Conservation (phyloP, 2,888 invertebrate species). For the Dynastes hyllus region DNA sequence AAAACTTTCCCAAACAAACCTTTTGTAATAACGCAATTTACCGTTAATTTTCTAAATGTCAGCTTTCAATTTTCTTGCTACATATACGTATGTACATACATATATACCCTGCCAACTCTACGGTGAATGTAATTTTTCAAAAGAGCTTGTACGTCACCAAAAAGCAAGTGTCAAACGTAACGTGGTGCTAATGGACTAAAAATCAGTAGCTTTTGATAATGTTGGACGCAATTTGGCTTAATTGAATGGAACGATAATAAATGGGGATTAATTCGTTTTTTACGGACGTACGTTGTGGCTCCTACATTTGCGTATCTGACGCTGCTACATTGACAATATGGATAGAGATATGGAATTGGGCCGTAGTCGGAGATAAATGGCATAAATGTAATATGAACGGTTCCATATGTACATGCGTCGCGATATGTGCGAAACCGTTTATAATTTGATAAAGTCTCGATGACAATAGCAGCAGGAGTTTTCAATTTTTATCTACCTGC, state of each 20-base stretch:
- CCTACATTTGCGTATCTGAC: too few species aligned
- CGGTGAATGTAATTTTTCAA: too few species aligned
- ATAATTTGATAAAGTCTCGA: neutral
- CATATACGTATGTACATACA: too few species aligned
- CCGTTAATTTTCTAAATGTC: too few species aligned
- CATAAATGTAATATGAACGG: neutral
- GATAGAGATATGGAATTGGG: neutral
- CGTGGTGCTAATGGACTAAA: conserved; percentile 10
- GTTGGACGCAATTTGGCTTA: conserved; percentile 28
- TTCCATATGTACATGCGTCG: neutral
- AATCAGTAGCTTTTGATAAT: conserved; percentile 29
- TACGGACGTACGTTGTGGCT: neutral
- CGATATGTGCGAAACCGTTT: neutral
- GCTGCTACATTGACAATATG: neutral
- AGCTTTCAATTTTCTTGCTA: too few species aligned
- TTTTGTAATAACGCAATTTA: too few species aligned
- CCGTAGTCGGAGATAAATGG: neutral
- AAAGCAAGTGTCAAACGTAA: conserved; percentile 1
- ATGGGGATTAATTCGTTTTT: conserved; percentile 30
- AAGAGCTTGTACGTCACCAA: neutral
- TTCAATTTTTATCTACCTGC: neutral
- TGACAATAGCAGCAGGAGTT: neutral
- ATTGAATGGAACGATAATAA: conserved; percentile 35
- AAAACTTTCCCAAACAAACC: too few species aligned
- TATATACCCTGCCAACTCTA: too few species aligned